Evolutionary conservation across 2,113 vertebrate genomes (phyloP).

Genomic region (Telmatochromis sp.): DNA sequence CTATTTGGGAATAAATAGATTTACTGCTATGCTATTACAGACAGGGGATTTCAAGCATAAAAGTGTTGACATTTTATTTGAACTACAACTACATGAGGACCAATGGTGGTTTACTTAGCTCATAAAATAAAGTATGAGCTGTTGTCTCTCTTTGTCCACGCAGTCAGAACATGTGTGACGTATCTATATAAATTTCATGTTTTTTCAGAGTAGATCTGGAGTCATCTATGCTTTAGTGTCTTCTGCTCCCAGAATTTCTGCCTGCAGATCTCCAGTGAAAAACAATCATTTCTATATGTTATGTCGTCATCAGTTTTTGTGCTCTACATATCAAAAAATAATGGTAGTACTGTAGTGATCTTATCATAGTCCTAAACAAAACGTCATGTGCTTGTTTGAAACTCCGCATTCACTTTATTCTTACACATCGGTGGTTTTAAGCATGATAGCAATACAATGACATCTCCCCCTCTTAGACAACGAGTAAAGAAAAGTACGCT

Average conservation of each 20-base stretch:
- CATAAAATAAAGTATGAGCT: fast-evolving
- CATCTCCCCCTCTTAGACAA: fast-evolving
- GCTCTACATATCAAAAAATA: fast-evolving
- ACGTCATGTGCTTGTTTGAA: fast-evolving
- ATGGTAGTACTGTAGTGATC: not conserved
- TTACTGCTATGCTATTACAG: fast-evolving
- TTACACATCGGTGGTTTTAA: not conserved
- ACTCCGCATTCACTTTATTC: fast-evolving
- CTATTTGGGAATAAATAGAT: not conserved
- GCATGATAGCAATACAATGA: not conserved
- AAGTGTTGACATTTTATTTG: not conserved
- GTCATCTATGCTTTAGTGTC: not conserved
- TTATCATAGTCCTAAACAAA: fast-evolving
- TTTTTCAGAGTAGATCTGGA: not conserved
- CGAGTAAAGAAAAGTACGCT: fast-evolving
- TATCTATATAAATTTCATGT: not conserved
- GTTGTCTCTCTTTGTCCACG: fast-evolving
- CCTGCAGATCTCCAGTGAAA: not conserved
- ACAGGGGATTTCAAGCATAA: not conserved
- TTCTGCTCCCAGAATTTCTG: fast-evolving
- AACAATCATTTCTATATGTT: fast-evolving
- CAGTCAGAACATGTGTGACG: not conserved
- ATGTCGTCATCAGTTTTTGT: not conserved
- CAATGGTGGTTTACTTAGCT: fast-evolving
- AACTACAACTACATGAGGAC: fast-evolving